These are phyloP conservation scores for Trididemnum nubilum DNA, from an alignment of 23 tunicate genomes.

Conservation along the genomic window DNA sequence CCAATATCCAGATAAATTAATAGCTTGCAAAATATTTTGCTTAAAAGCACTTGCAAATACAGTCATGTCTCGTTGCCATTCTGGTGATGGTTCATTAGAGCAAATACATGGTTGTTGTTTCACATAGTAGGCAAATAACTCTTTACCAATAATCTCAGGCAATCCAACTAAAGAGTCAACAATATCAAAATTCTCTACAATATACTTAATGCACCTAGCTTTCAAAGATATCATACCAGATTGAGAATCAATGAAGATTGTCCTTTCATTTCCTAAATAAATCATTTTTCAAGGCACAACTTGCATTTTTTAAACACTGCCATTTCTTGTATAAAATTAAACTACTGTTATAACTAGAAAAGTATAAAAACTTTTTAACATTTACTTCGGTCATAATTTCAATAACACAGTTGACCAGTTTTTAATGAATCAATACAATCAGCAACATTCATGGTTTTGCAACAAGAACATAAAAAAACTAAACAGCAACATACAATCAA, in stretches of 20 bases:
- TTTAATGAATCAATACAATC: too few relatives aligned
- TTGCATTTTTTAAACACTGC: too few relatives aligned
- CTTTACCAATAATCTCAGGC: constrained; percentile 24
- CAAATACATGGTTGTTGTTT: background rate
- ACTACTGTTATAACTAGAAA: too few relatives aligned
- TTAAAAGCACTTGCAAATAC: constrained; percentile 9
- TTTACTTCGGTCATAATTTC: too few relatives aligned
- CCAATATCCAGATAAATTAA: constrained; percentile 19
- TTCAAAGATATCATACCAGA: constrained; percentile 1
- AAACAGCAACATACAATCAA: too few relatives aligned
- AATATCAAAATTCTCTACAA: constrained; percentile 8
- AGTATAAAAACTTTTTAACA: too few relatives aligned
- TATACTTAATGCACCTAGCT: background rate
- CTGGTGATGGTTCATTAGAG: background rate
- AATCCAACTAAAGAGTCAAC: constrained; percentile 27
- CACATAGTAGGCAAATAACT: background rate
- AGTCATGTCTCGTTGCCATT: background rate
- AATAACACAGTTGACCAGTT: too few relatives aligned
- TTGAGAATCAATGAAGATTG: too few relatives aligned
- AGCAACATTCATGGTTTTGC: too few relatives aligned
- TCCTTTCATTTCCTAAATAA: too few relatives aligned
- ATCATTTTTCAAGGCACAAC: background rate
- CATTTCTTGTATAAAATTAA: too few relatives aligned
- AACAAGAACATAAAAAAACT: too few relatives aligned
- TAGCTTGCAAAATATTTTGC: background rate